phyloP scores from a whole-genome alignment of 2,888 invertebrate genomes.

The Galerucella nymphaeae region DNA sequence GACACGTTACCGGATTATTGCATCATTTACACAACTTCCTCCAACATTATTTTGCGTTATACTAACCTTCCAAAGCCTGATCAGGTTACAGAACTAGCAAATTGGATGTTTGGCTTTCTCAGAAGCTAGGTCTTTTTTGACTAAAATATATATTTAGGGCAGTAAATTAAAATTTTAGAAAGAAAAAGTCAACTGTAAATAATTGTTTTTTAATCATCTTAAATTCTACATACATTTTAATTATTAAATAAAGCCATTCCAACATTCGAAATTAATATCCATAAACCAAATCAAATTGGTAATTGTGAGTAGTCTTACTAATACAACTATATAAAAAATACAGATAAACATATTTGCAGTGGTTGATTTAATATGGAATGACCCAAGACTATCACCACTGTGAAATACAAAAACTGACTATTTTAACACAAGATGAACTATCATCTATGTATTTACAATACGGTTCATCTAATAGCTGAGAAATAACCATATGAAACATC shows the following conservation, averaged over 20 bases:
- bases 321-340: not conserved
- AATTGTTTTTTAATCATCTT: slow-evolving; percentile 7
- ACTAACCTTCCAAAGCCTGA: no score
- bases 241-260: slow-evolving; percentile 1
- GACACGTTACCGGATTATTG: not conserved
- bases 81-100: no score
- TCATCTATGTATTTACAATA: slow-evolving; percentile 47
- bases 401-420: slow-evolving; percentile 37
- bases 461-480: slow-evolving; percentile 47
- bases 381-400: slow-evolving; percentile 47
- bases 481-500: slow-evolving; percentile 42
- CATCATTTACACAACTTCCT: not conserved
- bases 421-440: slow-evolving; percentile 28
- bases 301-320: slow-evolving; percentile 4
- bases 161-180: not conserved
- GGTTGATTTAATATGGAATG: slow-evolving; percentile 20
- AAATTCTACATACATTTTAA: not conserved
- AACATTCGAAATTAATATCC: not conserved
- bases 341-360: not conserved
- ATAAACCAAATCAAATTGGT: not conserved
- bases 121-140: no score
- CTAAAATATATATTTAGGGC: no score
- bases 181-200: not conserved
- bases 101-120: no score
- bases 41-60: no score